Evolutionary conservation across 1,140 invertebrate species (phyloP), one percentile per base, ranked within the genome.

Genomic region (Pseudomyrmex dendroicus): DNA sequence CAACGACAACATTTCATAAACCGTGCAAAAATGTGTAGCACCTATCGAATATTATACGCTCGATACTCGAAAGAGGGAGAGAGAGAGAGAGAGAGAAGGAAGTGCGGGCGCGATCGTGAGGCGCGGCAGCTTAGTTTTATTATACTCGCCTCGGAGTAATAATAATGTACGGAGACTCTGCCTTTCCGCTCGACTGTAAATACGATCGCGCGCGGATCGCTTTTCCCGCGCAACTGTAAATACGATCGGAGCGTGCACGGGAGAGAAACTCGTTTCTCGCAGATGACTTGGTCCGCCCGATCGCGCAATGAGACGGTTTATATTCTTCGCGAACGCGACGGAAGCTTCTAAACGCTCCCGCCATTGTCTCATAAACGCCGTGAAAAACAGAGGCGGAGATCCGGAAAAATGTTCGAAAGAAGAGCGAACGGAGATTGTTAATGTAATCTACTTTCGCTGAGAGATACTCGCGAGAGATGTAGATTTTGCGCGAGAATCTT

Each of bases 271-370:
- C 63, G 64, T 70, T 78, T 35, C 35, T 82, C 62, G 68, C 59
- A 52, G 52, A 82, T 35, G 62, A 70, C 22, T 61, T 22, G 8
- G 12, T 72, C 48, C 46, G 22, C 9, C 44, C 63, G 70, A 52
- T 67, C 64, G 22, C 64, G 22, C 46, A 84, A 88, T 61, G 76
- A 82, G 62, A 85, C 88, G 13, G 35, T 84, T 86, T 86, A 84
- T 86, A 88, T 89, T 88, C 73, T 66, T 56, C 62, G 61, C 48
- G 15, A 12, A 17, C 20, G 46, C 17, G 64, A 62, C 35, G 48
- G 35, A 54, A 17, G 12, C 64, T 50, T 48, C 44, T 48, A 50
- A 48, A 46, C 64, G 77, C 50, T 4, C 35, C 35, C 35, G 61
- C 25, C 20, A 77, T 48, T 50, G 54, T 83, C 67, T 77, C 72